Percentiles rank a stretch among this genome's conserved stretches.
These are phyloP conservation scores for pig (Sus scrofa) DNA, from an alignment of 2,113 vertebrate genomes.

Conservation along the genomic window DNA sequence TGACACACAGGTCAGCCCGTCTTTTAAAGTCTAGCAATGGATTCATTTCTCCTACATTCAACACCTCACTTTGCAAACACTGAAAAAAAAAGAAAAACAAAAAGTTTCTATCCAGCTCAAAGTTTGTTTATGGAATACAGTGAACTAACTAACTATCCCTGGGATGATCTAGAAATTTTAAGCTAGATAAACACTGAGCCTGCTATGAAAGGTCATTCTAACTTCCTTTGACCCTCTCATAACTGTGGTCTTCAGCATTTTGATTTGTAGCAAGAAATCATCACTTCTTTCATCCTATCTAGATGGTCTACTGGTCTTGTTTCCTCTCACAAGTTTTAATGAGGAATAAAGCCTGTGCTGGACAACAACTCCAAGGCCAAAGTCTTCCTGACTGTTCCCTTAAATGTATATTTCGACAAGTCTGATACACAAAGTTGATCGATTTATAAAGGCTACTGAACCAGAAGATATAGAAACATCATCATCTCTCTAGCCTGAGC, in stretches of 20 bases:
- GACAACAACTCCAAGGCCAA: background rate
- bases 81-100: background rate
- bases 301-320: background rate
- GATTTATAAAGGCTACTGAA: background rate
- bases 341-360: slow-evolving; percentile 11
- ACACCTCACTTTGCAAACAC: background rate
- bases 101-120: background rate
- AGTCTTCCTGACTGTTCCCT: background rate
- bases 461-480: background rate
- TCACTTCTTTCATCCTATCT: slow-evolving; percentile 28
- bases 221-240: slow-evolving; percentile 69
- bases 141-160: background rate
- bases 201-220: slow-evolving; percentile 64
- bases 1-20: background rate
- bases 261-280: slow-evolving; percentile 59
- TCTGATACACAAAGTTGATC: background rate
- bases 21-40: slow-evolving; percentile 5
- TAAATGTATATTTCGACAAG: background rate
- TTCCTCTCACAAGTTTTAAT: slow-evolving; percentile 27
- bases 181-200: slow-evolving; percentile 37
- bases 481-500: background rate
- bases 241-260: slow-evolving; percentile 74
- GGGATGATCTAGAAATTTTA: slow-evolving; percentile 63
- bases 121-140: background rate
- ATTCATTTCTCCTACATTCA: background rate